Conservation (phyloP, 2,113 vertebrate species). For the Solea senegalensis region DNA sequence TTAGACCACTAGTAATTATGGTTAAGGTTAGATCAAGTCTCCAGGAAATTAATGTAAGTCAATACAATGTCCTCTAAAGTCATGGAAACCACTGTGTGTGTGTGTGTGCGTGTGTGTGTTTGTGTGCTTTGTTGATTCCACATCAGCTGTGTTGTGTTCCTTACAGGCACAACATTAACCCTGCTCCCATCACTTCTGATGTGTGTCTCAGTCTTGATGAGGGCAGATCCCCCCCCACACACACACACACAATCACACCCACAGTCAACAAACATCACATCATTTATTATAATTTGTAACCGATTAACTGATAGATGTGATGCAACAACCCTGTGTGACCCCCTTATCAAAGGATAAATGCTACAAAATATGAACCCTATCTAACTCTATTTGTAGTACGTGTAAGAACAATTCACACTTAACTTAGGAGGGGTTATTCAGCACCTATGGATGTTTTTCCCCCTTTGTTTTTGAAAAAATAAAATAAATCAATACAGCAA, state of each 20-base stretch:
- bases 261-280: slow-evolving; percentile 7
- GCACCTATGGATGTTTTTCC: not conserved
- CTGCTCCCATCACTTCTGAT: slow-evolving; percentile 34
- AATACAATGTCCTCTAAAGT: no score
- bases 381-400: slow-evolving; percentile 4
- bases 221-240: slow-evolving; percentile 22
- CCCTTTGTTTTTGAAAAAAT: not conserved
- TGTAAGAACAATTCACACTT: no score
- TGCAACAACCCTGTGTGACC: slow-evolving; percentile 2
- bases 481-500: not conserved
- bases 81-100: no score
- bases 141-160: slow-evolving; percentile 21
- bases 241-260: not conserved
- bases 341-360: slow-evolving; percentile 18
- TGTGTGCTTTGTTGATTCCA: slow-evolving; percentile 6
- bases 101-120: not conserved
- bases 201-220: slow-evolving; percentile 40
- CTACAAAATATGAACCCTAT: slow-evolving; percentile 3
- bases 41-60: no score
- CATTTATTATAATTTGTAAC: slow-evolving; percentile 39
- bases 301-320: slow-evolving; percentile 4
- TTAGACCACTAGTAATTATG: no score
- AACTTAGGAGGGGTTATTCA: no score
- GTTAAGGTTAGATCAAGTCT: no score
- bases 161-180: slow-evolving; percentile 35